phyloP scores from a whole-genome alignment of 2,113 vertebrate genomes.

The Pseudorasbora parva region DNA sequence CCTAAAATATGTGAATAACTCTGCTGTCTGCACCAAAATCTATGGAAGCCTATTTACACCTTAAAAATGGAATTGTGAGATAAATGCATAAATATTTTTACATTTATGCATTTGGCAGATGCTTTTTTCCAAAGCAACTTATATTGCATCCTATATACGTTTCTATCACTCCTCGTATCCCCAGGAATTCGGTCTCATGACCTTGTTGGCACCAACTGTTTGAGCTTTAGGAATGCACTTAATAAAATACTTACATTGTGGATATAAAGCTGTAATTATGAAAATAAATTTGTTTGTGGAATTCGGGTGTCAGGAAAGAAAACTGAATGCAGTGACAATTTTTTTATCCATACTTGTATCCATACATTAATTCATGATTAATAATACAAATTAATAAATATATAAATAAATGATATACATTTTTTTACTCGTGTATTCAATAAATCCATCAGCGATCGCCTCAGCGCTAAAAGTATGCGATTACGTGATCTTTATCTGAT shows the following conservation, averaged over 20 bases:
- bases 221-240: background rate
- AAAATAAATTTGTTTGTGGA: background rate
- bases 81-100: background rate
- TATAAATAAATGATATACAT: background rate
- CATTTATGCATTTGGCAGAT: background rate
- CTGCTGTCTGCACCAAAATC: background rate
- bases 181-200: background rate
- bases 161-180: background rate
- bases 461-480: background rate
- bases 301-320: background rate
- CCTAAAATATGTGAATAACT: background rate
- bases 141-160: background rate
- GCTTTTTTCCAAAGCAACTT: background rate
- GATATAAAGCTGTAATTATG: background rate
- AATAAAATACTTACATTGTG: background rate
- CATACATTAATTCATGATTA: background rate
- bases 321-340: background rate
- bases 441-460: background rate
- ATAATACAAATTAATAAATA: background rate
- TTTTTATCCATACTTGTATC: too few relatives aligned
- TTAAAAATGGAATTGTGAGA: background rate
- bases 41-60: background rate
- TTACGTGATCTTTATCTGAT: background rate
- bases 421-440: background rate
- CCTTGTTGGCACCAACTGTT: background rate